Conservation (phyloP, 2,888 invertebrate genomes). For the Tetropium fuscum region DNA sequence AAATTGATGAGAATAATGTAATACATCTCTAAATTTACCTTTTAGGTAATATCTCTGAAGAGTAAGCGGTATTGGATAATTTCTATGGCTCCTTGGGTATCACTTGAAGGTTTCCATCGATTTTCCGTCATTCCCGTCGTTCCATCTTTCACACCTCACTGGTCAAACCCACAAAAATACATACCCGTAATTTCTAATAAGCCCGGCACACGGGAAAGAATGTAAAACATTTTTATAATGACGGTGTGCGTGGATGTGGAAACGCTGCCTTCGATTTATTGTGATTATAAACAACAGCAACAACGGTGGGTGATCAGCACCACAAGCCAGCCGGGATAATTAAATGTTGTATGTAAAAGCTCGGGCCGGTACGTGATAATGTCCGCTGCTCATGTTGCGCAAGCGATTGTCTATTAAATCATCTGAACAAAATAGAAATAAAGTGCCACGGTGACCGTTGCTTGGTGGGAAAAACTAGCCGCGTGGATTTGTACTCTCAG, state of each 20-base stretch:
- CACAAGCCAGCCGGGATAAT: constrained; percentile 48
- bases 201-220: constrained; percentile 23
- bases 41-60: too few relatives aligned
- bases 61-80: too few relatives aligned
- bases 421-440: constrained; percentile 62
- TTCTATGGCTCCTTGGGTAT: too few relatives aligned
- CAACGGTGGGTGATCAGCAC: constrained; percentile 43
- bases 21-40: too few relatives aligned
- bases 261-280: constrained; percentile 34
- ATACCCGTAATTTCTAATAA: too few relatives aligned
- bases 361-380: constrained; percentile 56
- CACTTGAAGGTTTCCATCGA: too few relatives aligned
- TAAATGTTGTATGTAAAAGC: constrained; percentile 56
- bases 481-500: too few relatives aligned
- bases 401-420: constrained; percentile 64
- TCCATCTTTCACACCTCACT: too few relatives aligned
- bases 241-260: constrained; percentile 30
- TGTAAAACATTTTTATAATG: constrained; percentile 26
- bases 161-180: too few relatives aligned
- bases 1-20: too few relatives aligned
- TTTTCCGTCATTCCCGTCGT: too few relatives aligned
- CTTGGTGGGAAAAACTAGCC: constrained; percentile 65
- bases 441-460: constrained; percentile 62
- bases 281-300: constrained; percentile 36
- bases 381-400: constrained; percentile 56